Evolutionary conservation across 2,888 invertebrate genomes (phyloP).

Genomic region (Pseudoips prasinana): DNA sequence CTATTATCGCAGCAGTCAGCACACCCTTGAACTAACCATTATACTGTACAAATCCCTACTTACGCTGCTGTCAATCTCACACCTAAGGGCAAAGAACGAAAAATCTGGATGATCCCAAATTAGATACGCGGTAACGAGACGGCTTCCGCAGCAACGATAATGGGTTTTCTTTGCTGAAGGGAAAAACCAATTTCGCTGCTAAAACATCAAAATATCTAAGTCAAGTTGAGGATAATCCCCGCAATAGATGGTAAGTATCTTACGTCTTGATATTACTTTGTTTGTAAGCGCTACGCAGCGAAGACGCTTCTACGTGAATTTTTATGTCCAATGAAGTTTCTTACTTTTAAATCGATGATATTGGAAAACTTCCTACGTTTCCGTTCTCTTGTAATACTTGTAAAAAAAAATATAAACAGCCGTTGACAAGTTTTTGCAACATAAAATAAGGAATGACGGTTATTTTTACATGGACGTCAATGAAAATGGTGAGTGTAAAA

Average conservation of each 20-base stretch:
- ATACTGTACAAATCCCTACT: slow-evolving; percentile 52
- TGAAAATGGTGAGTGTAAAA: no score
- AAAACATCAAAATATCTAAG: slow-evolving; percentile 70
- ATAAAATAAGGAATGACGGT: no score
- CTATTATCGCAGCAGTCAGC: slow-evolving; percentile 36
- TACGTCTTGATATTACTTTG: slow-evolving; percentile 55
- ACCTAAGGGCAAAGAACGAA: slow-evolving; percentile 50
- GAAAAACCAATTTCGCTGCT: slow-evolving; percentile 67
- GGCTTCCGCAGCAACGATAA: slow-evolving; percentile 53
- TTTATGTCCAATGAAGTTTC: slow-evolving; percentile 26
- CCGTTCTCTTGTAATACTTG: slow-evolving; percentile 18
- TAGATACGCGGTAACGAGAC: slow-evolving; percentile 63
- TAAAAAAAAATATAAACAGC: slow-evolving; percentile 9
- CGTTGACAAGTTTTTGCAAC: slow-evolving; percentile 1
- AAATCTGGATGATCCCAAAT: slow-evolving; percentile 68
- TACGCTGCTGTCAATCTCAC: slow-evolving; percentile 56
- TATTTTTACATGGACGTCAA: no score
- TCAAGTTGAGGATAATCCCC: slow-evolving; percentile 63
- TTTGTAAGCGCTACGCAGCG: slow-evolving; percentile 29
- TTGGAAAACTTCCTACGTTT: slow-evolving; percentile 23
- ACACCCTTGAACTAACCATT: slow-evolving; percentile 41
- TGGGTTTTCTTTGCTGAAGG: slow-evolving; percentile 62
- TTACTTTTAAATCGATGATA: slow-evolving; percentile 24
- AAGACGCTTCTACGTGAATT: slow-evolving; percentile 20
- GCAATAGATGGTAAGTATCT: slow-evolving; percentile 57